Evolutionary conservation across 2,113 vertebrate species (phyloP), one percentile per base, ranked within the genome.

Genomic region (Stegastes partitus): DNA sequence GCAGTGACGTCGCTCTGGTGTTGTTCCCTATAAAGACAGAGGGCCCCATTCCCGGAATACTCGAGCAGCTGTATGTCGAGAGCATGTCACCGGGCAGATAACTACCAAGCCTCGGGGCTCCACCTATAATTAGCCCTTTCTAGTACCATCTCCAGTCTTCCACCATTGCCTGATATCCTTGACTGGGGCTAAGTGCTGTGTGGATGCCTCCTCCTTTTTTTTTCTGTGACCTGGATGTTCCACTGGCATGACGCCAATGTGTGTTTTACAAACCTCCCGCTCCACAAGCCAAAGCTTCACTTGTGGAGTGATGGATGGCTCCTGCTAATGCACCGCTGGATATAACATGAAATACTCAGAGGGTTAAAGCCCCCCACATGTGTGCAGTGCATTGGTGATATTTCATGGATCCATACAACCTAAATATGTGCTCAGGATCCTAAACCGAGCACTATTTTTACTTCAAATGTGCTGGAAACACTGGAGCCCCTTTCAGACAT

Each of bases 41-140:
- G 3, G n/a, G 39, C 55, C 55, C 58, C 74, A 54, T 58, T 44
- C 67, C 64, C 39, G 54, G 64, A 85, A 71, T 82, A 85, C 68
- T 67, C 34, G 15, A 74, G 53, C 75, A 83, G 82, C 69, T 71
- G 71, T 74, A 50, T 47, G 62, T 82, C 31, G 57, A 84, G 50
- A 68, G 56, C 5, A 84, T 71, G 85, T 86, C 72, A 45, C 79
- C 64, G 82, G 66, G 66, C 87, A 47, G 82, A 87, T 80, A 90
- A 88, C 74, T 73, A 84, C 69, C 51, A 56, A 73, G 70, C 74
- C 79, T 81, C 2, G 55, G 58, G 68, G 78, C 69, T 51, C 25
- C 26, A 47, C 70, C 90, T 93, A 93, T 92, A 89, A 92, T 92
- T 92, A 93, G 88, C 78, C 67, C 65, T 84, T 79, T 78, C 85